Base-by-base conservation (phyloP, 1,140 invertebrate genomes). In the Drosophila ambigua region DNA sequence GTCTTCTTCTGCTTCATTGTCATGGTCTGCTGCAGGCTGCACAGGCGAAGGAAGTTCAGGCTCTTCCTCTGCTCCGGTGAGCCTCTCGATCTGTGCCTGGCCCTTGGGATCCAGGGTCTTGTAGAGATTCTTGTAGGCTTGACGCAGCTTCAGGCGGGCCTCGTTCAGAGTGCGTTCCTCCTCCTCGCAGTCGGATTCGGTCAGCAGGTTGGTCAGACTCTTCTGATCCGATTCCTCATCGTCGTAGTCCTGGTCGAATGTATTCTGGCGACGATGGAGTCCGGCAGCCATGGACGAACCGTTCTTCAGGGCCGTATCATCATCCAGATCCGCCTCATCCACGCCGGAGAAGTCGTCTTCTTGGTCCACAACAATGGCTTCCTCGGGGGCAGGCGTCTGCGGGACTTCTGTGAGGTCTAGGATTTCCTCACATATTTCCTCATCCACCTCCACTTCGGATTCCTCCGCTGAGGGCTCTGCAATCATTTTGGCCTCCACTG, bases 391-490 rank as follows among this genome's bases (percentile, higher is more conserved):
- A 16, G 60, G 35, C 7, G 43, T 6, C 8, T 48, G 55, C 15
- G 53, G 28, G 8, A 78, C 51, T 31, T 87, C 84, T 7, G 66
- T 71, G 0, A 85, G 39, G 20, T 90, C 81, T 3, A 85, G 23
- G 13, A 91, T 91, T 68, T 91, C 90, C 26, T 91, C 90, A 62
- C 90, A 88, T 20, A 91, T 91, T 24, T 91, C 89, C 35, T 91
- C 88, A n/a, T 85, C 82, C 16, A 50, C 52, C 20, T 76, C 71
- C 2, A 31, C 55, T 5, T 48, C 23, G 2, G 49, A 28, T 11
- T 65, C 61, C 13, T 57, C 49, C 13, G 43, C 44, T 15, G 44
- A 28, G 4, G 31, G 9, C 35, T 63, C 20, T 2, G 41, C 20
- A 39, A 13, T 39, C 11, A 13, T 39, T 11, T 39, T 39, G 3